Evolutionary conservation across 2,797 vertebrate species (phyloP), one percentile per base, ranked within the genome.

Genomic region (Holocentrus rufus): DNA sequence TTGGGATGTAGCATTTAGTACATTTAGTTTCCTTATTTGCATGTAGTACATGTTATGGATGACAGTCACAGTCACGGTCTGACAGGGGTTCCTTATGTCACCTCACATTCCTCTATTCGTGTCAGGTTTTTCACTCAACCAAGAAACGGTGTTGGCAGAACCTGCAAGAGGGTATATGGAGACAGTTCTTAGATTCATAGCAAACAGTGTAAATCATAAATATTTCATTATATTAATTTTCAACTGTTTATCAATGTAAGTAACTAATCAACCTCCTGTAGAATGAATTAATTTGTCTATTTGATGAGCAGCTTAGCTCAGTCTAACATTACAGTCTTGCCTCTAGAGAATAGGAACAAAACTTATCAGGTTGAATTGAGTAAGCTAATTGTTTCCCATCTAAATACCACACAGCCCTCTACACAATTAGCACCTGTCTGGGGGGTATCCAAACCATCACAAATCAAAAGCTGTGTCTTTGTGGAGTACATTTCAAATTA

Each of bases 391-490:
- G 60, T 27, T 58, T 69, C 27, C 10, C 14, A 34, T 64, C 1
- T 1, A 42, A 66, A 17, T 55, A 61, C 62, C 20, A 54, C 0
- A 0, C 10, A 71, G 47, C 20, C 3, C 46, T 34, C 31, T 54
- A 31, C 23, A 44, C 44, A 20, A 61, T 57, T 64, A 56, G 49
- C n/a, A 3, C 10, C 14, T 39, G 42, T 65, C 42, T 54, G 14
- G 7, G 25, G 27, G 25, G 14, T 47, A n/a, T 65, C 68, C 55
- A 62, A 64, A 73, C 69, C 47, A 70, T 56, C 7, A 42, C 46
- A 15, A 62, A 69, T 65, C 58, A 73, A 58, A 55, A 52, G 44
- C 18, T 53, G 30, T 57, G 60, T 67, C 58, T 72, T 72, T 72
- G 42, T 42, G 25, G 30, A 56, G 46, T 39, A 44, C 42, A 69